These are phyloP conservation scores for Campoletis sonorensis DNA, from an alignment of 1,140 invertebrate species.

Conservation along the genomic window DNA sequence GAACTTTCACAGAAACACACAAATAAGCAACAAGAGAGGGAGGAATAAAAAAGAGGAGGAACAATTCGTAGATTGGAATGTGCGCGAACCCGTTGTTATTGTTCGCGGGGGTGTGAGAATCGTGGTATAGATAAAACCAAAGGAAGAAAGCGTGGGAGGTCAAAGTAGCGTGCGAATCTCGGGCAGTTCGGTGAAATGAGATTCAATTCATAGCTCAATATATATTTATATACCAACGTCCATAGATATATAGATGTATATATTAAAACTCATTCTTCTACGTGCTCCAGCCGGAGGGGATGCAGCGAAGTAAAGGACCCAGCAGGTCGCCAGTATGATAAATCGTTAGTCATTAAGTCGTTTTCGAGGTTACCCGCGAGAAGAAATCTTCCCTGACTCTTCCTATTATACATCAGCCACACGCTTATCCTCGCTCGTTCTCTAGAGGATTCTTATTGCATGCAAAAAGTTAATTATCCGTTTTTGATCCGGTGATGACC, in stretches of 20 bases:
- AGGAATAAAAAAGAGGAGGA: not conserved
- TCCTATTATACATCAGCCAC: not conserved
- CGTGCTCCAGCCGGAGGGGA: not conserved
- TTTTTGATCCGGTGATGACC: constrained; percentile 22
- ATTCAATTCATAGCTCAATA: not conserved
- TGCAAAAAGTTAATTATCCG: constrained; percentile 71
- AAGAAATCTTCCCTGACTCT: constrained; percentile 22
- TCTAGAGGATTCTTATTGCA: constrained; percentile 34
- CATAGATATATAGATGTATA: not conserved
- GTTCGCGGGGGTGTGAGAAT: constrained; percentile 5
- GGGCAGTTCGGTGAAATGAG: not conserved
- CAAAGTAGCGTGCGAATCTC: constrained; percentile 41
- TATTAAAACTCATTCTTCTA: not conserved
- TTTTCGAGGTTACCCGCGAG: constrained; percentile 65
- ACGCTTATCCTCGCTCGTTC: not conserved
- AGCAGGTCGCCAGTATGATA: constrained; percentile 62
- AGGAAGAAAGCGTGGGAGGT: constrained; percentile 23
- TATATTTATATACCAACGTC: not conserved
- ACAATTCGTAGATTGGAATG: constrained; percentile 13
- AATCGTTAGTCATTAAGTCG: constrained; percentile 66
- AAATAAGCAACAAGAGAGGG: not conserved
- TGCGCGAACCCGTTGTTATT: constrained; percentile 12
- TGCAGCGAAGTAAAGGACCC: not conserved
- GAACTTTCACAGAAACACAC: constrained; percentile 9
- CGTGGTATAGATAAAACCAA: constrained; percentile 7